Evolutionary conservation across 2,888 invertebrate species (phyloP).

Genomic region (Sipunculus nudus): DNA sequence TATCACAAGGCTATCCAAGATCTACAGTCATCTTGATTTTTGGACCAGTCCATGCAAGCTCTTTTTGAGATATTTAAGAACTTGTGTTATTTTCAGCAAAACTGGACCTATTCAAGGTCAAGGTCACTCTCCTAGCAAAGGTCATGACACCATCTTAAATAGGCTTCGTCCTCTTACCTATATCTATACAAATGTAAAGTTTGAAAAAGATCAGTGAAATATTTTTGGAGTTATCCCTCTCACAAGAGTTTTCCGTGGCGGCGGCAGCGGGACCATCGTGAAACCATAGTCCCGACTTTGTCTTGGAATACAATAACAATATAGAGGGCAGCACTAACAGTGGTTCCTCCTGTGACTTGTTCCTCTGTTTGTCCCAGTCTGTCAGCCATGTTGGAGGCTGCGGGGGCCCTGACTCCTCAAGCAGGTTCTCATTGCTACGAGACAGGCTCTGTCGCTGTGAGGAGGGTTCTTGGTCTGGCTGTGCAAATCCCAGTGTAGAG

Average conservation of each 20-base stretch:
- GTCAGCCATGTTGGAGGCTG: slow-evolving; percentile 29
- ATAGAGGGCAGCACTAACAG: neutral
- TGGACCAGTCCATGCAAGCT: no score
- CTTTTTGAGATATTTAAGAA: no score
- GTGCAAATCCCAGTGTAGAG: slow-evolving; percentile 23
- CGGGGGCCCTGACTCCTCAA: slow-evolving; percentile 29
- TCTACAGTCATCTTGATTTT: no score
- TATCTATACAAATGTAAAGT: no score
- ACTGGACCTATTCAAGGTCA: no score
- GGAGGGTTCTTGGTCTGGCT: neutral
- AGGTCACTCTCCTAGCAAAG: no score
- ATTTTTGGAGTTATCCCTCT: neutral
- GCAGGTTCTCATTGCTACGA: slow-evolving; percentile 43
- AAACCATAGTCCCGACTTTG: neutral
- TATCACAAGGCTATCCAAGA: no score
- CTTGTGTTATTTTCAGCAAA: no score
- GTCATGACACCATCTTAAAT: no score
- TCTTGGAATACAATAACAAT: neutral
- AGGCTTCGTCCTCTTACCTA: no score
- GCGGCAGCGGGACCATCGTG: slow-evolving; percentile 20
- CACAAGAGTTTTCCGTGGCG: no score
- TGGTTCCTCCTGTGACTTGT: neutral
- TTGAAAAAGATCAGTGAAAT: no score
- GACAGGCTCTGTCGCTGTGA: slow-evolving; percentile 1
- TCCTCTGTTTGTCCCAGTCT: slow-evolving; percentile 19